Evolutionary conservation across 2,888 invertebrate species (phyloP).

Genomic region (Eristalis arbustorum): DNA sequence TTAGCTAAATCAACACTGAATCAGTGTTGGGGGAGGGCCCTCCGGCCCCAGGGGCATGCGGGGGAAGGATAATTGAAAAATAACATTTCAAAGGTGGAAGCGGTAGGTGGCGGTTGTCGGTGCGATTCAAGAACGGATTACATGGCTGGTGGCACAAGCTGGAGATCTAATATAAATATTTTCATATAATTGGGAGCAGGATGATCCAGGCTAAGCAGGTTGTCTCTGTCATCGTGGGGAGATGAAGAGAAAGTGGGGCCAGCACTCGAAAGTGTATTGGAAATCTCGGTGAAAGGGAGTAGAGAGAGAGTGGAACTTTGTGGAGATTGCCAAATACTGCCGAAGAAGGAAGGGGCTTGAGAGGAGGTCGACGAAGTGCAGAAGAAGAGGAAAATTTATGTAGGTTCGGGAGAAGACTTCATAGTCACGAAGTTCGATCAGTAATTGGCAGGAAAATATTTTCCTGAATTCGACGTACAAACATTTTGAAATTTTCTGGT

Average conservation of each 20-base stretch:
- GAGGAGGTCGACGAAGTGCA: too few species aligned
- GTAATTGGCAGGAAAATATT: background rate
- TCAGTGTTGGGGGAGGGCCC: conserved; percentile 18
- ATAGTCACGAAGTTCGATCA: background rate
- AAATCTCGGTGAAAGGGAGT: background rate
- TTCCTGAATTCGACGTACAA: background rate
- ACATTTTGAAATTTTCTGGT: background rate
- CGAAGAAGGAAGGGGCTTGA: background rate
- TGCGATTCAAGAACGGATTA: background rate
- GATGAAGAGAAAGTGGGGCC: background rate
- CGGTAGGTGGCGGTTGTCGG: background rate
- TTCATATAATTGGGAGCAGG: background rate
- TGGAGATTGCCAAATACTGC: background rate
- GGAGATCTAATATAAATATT: background rate
- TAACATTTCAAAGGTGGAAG: background rate
- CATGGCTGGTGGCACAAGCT: background rate
- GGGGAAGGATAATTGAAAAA: background rate
- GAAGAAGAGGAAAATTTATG: too few species aligned
- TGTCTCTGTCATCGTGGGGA: background rate
- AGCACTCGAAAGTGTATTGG: background rate
- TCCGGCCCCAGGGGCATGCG: background rate
- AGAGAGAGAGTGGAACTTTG: too few species aligned
- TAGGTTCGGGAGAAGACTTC: too few species aligned
- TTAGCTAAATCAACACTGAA: conserved; percentile 62
- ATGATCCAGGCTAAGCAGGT: background rate